Evolutionary conservation across 1,140 invertebrate species (phyloP), one percentile per base, ranked within the genome.

Genomic region (Ceratoteleas bidentatus): DNA sequence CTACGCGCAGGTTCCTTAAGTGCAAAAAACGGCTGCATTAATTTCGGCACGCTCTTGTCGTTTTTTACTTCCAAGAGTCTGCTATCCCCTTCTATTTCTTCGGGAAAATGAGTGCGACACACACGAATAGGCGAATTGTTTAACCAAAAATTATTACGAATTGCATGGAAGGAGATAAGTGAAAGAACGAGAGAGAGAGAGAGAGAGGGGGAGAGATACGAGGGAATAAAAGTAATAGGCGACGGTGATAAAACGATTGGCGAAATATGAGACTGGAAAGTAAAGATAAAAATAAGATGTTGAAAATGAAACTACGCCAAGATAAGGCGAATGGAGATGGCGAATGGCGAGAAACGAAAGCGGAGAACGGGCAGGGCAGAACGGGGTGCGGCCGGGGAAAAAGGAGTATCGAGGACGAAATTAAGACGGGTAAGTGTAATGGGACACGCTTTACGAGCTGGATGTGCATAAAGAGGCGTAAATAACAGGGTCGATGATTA

Each of bases 211-310:
- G 15, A 54, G 64, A 9, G 47, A 65, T 65, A 56, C 38, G 54
- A 69, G 9, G 11, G 40, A 58, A 69, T 16, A 69, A 69, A 58
- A 58, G 53, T 68, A 58, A 69, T 58, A 38, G 45, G 38, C 6
- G 54, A 50, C 5, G 33, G 50, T 38, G 65, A 69, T 69, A 58
- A 69, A 58, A 45, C 14, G 65, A 58, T 58, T 40, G 40, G n/a
- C 13, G 16, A 68, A 69, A 69, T 58, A 58, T 69, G 33, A 58
- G 53, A 53, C 54, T 58, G 58, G 38, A 58, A 58, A 69, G 50
- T 58, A 34, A 45, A 43, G 64, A 69, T 69, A 69, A 69, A 69
- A 69, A 58, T 69, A 69, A 58, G 54, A 69, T 52, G 54, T 38
- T 52, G 43, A 58, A 69, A 69, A 69, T 58, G 54, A 69, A 69